These are phyloP conservation scores for Enteromius trimaculatus DNA, from an alignment of 2,797 vertebrate species.

Conservation along the genomic window DNA sequence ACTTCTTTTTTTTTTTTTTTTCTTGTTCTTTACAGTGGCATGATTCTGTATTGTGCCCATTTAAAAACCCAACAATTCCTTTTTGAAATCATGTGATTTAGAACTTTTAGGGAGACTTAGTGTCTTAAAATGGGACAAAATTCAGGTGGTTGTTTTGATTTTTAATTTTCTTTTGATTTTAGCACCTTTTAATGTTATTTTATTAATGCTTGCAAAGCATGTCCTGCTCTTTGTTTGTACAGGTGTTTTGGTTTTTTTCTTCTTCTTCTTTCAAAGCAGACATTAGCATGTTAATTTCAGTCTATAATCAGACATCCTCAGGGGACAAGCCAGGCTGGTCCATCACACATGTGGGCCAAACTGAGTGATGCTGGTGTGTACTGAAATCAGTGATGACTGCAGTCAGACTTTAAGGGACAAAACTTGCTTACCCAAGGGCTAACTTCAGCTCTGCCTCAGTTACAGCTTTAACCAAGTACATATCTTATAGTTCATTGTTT, in stretches of 20 bases:
- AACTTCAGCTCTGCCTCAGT: slow-evolving; percentile 50
- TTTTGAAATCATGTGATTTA: background rate
- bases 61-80: background rate
- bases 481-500: slow-evolving; percentile 20
- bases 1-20: slow-evolving; percentile 14
- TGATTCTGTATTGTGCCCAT: slow-evolving; percentile 2
- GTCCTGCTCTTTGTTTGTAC: slow-evolving; percentile 35
- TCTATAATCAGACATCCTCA: slow-evolving; percentile 36
- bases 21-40: background rate
- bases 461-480: slow-evolving; percentile 58
- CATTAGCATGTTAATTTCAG: slow-evolving; percentile 24
- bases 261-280: slow-evolving; percentile 12
- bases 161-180: slow-evolving; percentile 28
- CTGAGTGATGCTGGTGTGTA: slow-evolving; percentile 20
- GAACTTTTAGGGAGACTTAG: background rate
- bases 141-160: slow-evolving; percentile 17
- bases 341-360: slow-evolving; percentile 13
- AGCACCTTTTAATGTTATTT: slow-evolving; percentile 40
- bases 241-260: slow-evolving; percentile 5
- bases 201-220: slow-evolving; percentile 21
- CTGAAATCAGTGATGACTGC: slow-evolving; percentile 1
- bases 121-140: slow-evolving; percentile 38
- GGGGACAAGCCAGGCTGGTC: slow-evolving; percentile 20
- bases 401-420: slow-evolving; percentile 37
- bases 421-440: slow-evolving; percentile 52